A percentile compares a stretch with the other conserved stretches of the same genome.
These are phyloP conservation scores for Xyrauchen texanus DNA, from an alignment of 2,113 vertebrate genomes.

Conservation along the genomic window DNA sequence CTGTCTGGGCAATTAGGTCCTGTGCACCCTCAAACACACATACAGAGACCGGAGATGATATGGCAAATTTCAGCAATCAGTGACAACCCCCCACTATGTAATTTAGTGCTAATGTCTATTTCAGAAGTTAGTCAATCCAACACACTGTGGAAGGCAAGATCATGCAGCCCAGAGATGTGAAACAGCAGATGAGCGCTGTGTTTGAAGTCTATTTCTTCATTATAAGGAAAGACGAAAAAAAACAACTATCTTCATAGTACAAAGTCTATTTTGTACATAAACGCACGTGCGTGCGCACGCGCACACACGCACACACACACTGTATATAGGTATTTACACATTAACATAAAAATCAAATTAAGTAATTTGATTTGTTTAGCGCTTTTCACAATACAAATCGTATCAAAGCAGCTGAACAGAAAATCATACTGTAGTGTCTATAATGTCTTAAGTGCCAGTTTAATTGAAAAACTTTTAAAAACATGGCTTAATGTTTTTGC, in stretches of 20 bases:
- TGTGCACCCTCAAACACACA: conserved; percentile 10
- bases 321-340: too few relatives aligned
- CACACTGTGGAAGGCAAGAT: conserved; percentile 15
- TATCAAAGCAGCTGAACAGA: too few relatives aligned
- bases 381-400: too few relatives aligned
- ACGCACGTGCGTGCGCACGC: too few relatives aligned
- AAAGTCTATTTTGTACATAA: too few relatives aligned
- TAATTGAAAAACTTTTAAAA: too few relatives aligned
- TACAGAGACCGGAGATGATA: conserved; percentile 28
- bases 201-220: conserved; percentile 17
- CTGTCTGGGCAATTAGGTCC: conserved; percentile 41
- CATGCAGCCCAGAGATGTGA: conserved; percentile 25
- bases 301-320: too few relatives aligned
- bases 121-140: conserved; percentile 18
- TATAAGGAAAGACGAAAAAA: neutral
- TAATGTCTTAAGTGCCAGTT: too few relatives aligned
- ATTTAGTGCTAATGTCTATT: conserved; percentile 51
- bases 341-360: too few relatives aligned
- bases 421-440: too few relatives aligned
- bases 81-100: conserved; percentile 6
- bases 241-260: neutral
- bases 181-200: conserved; percentile 31
- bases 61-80: conserved; percentile 43
- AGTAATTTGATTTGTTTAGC: too few relatives aligned
- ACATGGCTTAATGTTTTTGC: too few relatives aligned